These are phyloP conservation scores for Macrostomum lignano DNA, from an alignment of 1,140 invertebrate species.

Conservation along the genomic window DNA sequence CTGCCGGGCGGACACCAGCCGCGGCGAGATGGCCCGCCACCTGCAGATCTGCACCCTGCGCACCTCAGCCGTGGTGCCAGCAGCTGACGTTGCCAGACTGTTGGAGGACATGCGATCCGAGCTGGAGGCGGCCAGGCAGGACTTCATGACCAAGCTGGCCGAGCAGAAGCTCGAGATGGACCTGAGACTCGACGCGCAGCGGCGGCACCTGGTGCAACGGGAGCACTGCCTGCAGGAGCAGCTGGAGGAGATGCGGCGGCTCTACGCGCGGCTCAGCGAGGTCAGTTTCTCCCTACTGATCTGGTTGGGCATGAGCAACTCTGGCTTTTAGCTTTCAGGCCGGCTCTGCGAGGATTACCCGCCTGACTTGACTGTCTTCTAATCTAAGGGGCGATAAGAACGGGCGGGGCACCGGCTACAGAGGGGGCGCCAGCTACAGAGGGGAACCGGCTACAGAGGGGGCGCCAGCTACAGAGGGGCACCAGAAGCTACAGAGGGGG, in stretches of 20 bases:
- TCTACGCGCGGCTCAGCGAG: too few relatives aligned
- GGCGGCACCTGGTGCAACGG: conserved; percentile 17
- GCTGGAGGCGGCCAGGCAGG: conserved; percentile 13
- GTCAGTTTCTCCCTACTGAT: too few relatives aligned
- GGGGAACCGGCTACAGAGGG: too few relatives aligned
- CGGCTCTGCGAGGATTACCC: too few relatives aligned
- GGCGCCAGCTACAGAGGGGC: too few relatives aligned
- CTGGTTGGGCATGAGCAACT: too few relatives aligned
- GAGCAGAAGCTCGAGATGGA: conserved; percentile 15
- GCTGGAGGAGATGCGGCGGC: conserved; percentile 12
- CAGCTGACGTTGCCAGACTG: conserved; percentile 12
- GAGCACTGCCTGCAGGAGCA: conserved; percentile 12
- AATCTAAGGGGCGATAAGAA: too few relatives aligned
- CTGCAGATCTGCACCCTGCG: conserved; percentile 9
- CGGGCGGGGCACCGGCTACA: too few relatives aligned
- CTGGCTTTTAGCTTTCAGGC: too few relatives aligned
- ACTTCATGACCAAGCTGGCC: conserved; percentile 13
- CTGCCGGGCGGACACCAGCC: conserved; percentile 8
- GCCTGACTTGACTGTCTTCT: too few relatives aligned
- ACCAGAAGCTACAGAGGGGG: too few relatives aligned
- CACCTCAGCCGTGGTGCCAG: conserved; percentile 7
- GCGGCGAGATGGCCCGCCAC: conserved; percentile 9
- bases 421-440: too few relatives aligned
- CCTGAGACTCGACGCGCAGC: conserved; percentile 14
- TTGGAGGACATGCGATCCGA: conserved; percentile 13